Conservation (phyloP, 2,888 invertebrate genomes). For the Tubulanus polymorphus region DNA sequence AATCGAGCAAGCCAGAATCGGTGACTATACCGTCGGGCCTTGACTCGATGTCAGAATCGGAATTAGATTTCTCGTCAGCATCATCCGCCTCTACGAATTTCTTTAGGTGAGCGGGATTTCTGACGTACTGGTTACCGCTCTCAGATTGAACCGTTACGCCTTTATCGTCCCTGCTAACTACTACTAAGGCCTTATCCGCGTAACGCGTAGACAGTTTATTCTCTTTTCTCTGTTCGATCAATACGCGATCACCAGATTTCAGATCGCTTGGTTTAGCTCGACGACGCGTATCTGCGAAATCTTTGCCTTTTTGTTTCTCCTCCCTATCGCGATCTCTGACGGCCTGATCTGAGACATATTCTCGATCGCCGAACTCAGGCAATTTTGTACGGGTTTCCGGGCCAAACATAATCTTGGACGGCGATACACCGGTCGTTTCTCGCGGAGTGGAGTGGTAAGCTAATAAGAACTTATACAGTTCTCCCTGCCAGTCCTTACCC, state of each 20-base stretch:
- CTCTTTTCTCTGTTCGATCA: too few relatives aligned
- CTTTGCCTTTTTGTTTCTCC: constrained; percentile 2
- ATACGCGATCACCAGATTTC: constrained; percentile 11
- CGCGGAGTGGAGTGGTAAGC: constrained; percentile 21
- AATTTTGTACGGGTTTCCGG: constrained; percentile 17
- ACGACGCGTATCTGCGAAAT: constrained; percentile 8
- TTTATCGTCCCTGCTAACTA: too few relatives aligned
- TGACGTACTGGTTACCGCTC: too few relatives aligned
- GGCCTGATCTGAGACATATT: neutral
- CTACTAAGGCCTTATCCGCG: too few relatives aligned
- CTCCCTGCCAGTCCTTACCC: constrained; percentile 13
- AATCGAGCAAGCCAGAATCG: too few relatives aligned
- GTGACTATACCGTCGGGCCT: too few relatives aligned
- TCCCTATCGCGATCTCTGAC: constrained; percentile 14
- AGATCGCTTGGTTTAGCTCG: constrained; percentile 8
- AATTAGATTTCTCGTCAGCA: too few relatives aligned
- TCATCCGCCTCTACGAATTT: too few relatives aligned
- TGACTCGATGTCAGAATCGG: too few relatives aligned
- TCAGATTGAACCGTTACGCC: too few relatives aligned
- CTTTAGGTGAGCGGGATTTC: too few relatives aligned
- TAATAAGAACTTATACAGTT: constrained; percentile 17
- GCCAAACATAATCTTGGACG: constrained; percentile 16
- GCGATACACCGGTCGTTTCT: constrained; percentile 17
- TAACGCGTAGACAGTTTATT: too few relatives aligned
- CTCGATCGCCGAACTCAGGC: constrained; percentile 10